Base-by-base conservation (phyloP, 2,113 vertebrate genomes). In the Cyprinodon brontotheroides region DNA sequence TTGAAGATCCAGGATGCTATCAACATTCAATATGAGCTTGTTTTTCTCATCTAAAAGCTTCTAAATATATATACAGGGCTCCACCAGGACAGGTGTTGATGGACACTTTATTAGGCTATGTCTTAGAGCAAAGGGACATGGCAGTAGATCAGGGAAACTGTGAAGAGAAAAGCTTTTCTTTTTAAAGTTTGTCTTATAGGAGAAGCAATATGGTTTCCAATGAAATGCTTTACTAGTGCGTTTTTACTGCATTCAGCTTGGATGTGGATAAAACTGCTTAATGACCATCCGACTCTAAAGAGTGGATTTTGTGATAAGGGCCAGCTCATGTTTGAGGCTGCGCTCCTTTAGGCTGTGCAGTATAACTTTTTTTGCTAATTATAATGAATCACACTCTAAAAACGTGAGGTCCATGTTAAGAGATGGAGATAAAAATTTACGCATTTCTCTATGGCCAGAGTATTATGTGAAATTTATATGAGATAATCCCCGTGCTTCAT, bases 251-350 rank as follows among this genome's bases (percentile, higher is more conserved):
- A 67, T 41, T 17, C 47, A 50, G 61, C 74, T 74, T 74, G 72
- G 68, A 78, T 82, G 61, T 72, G 65, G 72, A 83, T 83, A 68
- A 86, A 77, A 70, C 69, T 70, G 20, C 65, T 78, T 86, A 80
- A 89, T 90, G 48, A 59, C 67, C 61, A 17, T 90, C 83, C 80
- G 83, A 72, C 71, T 74, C 47, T 1, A 74, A 73, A 71, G 75
- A 77, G 78, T 70, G 81, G 80, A 50, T 71, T 82, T 57, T 14
- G 78, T 77, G 87, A 89, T 88, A 84, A 92, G 82, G 68, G 77
- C 47, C 68, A 38, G 76, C 74, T 87, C 73, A 75, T 76, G 69
- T 63, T 82, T 53, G 15, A 71, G 74, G 78, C 78, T 62, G 68
- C 11, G 6, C 77, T 43, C 68, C 83, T 78, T 59, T 61, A 78